A percentile compares a stretch with the other conserved stretches of the same genome.
Conservation (phyloP, 1,140 invertebrate species). For the Drosophila nebulosa region DNA sequence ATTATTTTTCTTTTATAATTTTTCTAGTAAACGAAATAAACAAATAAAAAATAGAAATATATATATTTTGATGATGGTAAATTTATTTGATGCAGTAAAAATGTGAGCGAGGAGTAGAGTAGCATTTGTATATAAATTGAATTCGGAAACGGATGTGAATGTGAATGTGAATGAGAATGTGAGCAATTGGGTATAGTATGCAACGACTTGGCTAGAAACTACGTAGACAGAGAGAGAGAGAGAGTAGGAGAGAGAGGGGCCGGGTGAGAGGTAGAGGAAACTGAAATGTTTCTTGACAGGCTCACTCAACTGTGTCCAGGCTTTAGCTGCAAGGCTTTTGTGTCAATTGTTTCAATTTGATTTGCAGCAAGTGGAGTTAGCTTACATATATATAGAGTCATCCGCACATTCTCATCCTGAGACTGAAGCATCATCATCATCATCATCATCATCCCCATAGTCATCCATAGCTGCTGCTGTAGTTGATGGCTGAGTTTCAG, state of each 20-base stretch:
- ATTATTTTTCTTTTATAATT: no score
- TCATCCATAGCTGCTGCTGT: conserved; percentile 15
- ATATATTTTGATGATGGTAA: background rate
- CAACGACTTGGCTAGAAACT: background rate
- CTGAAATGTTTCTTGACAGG: conserved; percentile 47
- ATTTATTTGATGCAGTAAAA: conserved; percentile 1
- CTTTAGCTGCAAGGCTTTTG: conserved; percentile 18
- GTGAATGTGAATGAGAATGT: background rate
- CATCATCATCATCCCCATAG: conserved; percentile 19
- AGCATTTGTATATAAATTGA: background rate
- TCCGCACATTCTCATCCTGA: conserved; percentile 18
- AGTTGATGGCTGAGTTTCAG: conserved; percentile 38
- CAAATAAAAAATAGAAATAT: background rate
- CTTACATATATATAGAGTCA: conserved; percentile 2
- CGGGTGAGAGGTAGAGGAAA: background rate
- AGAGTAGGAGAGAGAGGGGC: background rate
- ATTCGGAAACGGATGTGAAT: background rate
- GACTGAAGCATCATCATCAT: conserved; percentile 15
- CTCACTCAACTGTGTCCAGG: conserved; percentile 57
- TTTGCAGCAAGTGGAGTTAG: conserved; percentile 59
- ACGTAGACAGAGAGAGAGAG: no score
- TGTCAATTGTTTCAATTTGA: conserved; percentile 75
- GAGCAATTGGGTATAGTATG: background rate
- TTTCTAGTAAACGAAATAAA: no score
- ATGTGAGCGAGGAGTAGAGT: background rate